A percentile compares a stretch with the other conserved stretches of the same genome.
Conservation (phyloP, 2,888 invertebrate genomes). For the Drosophila suboccidentalis region DNA sequence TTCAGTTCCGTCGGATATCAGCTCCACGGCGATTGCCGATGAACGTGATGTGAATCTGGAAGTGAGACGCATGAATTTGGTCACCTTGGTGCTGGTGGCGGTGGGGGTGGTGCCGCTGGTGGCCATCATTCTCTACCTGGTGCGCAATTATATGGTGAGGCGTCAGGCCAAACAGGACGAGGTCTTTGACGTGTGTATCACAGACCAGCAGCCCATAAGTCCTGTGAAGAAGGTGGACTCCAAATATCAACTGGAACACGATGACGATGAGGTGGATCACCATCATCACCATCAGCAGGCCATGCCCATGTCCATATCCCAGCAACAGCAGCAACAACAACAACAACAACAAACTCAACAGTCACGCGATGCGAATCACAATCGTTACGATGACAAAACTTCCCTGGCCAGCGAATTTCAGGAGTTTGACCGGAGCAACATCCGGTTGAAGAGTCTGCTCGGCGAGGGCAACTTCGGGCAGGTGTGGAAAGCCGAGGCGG, state of each 20-base stretch:
- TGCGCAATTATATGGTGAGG: slow-evolving; percentile 87
- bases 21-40: slow-evolving; percentile 74
- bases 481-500: slow-evolving; percentile 95
- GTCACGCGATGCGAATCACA: slow-evolving; percentile 69
- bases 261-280: slow-evolving; percentile 75
- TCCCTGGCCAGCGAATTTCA: slow-evolving; percentile 82
- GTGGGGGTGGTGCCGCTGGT: slow-evolving; percentile 88
- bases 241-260: slow-evolving; percentile 66
- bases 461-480: slow-evolving; percentile 95
- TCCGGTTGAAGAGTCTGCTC: slow-evolving; percentile 91
- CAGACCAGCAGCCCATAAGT: slow-evolving; percentile 86
- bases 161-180: slow-evolving; percentile 85
- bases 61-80: slow-evolving; percentile 88
- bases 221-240: slow-evolving; percentile 85
- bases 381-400: slow-evolving; percentile 80
- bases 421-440: slow-evolving; percentile 92
- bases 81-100: slow-evolving; percentile 88
- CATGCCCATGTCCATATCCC: slow-evolving; percentile 39
- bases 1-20: slow-evolving; percentile 55
- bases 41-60: slow-evolving; percentile 87
- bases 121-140: slow-evolving; percentile 87
- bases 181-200: slow-evolving; percentile 88
- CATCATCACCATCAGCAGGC: slow-evolving; percentile 58
- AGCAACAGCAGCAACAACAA: slow-evolving; percentile 51
- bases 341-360: slow-evolving; percentile 32